phyloP scores from a whole-genome alignment of 1,140 invertebrate genomes.

The Penaeus japonicus region DNA sequence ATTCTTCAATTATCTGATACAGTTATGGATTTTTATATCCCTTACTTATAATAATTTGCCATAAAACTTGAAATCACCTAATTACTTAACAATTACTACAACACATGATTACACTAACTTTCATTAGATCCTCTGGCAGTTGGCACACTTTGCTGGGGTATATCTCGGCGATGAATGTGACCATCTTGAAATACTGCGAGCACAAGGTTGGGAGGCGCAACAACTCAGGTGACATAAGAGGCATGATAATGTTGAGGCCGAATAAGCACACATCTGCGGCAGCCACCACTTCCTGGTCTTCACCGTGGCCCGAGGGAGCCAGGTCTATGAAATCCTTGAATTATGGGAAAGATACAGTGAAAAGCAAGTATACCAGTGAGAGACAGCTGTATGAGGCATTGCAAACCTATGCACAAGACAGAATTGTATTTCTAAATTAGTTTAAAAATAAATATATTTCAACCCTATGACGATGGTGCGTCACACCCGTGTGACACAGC shows the following conservation, averaged over 20 bases:
- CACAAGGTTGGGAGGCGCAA: slow-evolving; percentile 76
- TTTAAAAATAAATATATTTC: background rate
- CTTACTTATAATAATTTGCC: background rate
- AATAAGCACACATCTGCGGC: slow-evolving; percentile 74
- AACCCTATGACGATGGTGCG: too few relatives aligned
- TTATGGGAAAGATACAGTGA: background rate
- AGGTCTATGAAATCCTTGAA: slow-evolving; percentile 73
- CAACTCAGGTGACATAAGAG: slow-evolving; percentile 78
- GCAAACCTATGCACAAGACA: background rate
- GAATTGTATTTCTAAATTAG: background rate
- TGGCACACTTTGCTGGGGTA: slow-evolving; percentile 71
- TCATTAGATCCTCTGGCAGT: slow-evolving; percentile 70
- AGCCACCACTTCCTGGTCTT: slow-evolving; percentile 63
- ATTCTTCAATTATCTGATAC: too few relatives aligned
- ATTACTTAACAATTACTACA: background rate
- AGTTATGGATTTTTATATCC: background rate
- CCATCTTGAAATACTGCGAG: slow-evolving; percentile 70
- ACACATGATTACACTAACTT: slow-evolving; percentile 59
- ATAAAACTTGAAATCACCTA: background rate
- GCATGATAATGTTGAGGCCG: slow-evolving; percentile 78
- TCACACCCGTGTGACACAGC: too few relatives aligned
- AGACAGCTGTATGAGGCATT: background rate
- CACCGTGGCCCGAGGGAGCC: slow-evolving; percentile 60
- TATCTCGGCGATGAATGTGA: slow-evolving; percentile 74
- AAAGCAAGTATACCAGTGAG: background rate